Conservation (phyloP, 2,113 vertebrate species). For the Cochlearius cochlearius region DNA sequence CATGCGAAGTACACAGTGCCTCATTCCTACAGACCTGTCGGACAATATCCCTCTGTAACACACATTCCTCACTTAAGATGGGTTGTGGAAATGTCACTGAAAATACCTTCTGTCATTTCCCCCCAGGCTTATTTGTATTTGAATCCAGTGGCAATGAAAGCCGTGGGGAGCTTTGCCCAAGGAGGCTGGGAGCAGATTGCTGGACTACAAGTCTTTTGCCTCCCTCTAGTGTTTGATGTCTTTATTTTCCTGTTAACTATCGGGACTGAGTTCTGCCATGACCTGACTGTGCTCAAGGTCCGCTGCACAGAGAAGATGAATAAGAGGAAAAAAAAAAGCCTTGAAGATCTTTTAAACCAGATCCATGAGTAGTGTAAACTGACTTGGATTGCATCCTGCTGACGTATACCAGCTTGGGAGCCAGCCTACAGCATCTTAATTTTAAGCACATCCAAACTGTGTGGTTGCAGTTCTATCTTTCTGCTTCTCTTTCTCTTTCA, state of each 20-base stretch:
- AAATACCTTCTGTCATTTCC: not conserved
- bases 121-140: too few species aligned
- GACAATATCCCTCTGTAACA: not conserved
- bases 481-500: not conserved
- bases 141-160: not conserved
- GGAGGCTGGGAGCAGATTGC: not conserved
- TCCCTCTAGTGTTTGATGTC: slow-evolving; percentile 41
- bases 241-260: not conserved
- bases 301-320: not conserved
- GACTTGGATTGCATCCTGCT: not conserved
- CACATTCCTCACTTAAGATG: not conserved
- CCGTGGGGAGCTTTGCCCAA: not conserved
- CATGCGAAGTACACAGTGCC: too few species aligned
- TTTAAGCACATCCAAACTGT: not conserved
- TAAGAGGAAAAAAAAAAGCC: not conserved
- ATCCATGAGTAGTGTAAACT: not conserved
- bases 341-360: not conserved
- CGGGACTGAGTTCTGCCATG: not conserved
- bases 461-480: not conserved
- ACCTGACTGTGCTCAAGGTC: not conserved
- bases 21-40: not conserved
- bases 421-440: not conserved
- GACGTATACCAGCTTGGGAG: not conserved
- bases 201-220: slow-evolving; percentile 4
- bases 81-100: not conserved